Evolutionary conservation across 2,888 invertebrate species (phyloP), one percentile per base, ranked within the genome.

Genomic region (Drosophila borborema): DNA sequence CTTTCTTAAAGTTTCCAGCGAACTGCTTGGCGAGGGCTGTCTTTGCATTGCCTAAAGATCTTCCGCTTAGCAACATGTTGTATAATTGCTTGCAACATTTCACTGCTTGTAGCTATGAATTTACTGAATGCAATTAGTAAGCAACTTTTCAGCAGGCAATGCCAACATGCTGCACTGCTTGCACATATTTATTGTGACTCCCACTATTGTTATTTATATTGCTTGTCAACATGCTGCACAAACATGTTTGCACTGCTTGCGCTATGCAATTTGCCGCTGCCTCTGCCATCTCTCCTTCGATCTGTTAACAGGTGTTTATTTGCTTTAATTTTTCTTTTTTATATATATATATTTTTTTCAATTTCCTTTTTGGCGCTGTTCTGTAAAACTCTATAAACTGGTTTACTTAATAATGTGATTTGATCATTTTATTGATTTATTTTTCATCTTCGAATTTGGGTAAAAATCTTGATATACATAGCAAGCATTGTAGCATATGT

Each of bases 271-370:
- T 38, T 12, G 2, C 41, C 61, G 8, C 31, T n/a, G 28, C 5
- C 16, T 9, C 9, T n/a, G n/a, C 14, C 1, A 14, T 9, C 8
- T 56, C 28, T 20, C 10, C n/a, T 1, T 2, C 10, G 10, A 46
- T 9, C 10, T 10, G 20, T 18, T 28, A 31, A 20, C 76, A 79
- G 80, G 76, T 77, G 79, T 62, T 79, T 77, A 49, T 60, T 43
- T 43, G 55, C 23, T n/a, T 38, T 49, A 18, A 20, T 20, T 23
- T 23, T 23, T 23, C 23, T 23, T 23, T 48, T 48, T n/a, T 16
- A 23, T 23, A 8, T 16, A 1, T n/a, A n/a, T n/a, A 20, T 20
- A 1, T 61, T 67, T 43, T 18, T 20, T 12, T 45, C 53, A 40
- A 20, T 23, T 49, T 68, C 40, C 23, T 54, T 14, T 40, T 63